These are phyloP conservation scores for Odobenus rosmarus DNA, from an alignment of 2,113 vertebrate species.

Conservation along the genomic window DNA sequence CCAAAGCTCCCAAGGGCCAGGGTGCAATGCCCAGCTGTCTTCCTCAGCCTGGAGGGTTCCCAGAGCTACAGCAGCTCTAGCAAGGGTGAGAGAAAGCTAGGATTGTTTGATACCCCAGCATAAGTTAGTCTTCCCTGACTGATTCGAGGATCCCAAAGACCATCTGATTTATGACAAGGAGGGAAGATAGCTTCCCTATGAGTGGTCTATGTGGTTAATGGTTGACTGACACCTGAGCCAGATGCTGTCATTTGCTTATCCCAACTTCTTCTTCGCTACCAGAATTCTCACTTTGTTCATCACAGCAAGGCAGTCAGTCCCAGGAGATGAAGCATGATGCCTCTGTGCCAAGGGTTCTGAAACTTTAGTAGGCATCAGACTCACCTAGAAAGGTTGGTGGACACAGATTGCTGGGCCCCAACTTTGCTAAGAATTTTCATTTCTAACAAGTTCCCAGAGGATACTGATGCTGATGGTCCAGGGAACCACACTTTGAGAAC, in stretches of 20 bases:
- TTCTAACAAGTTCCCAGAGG: neutral
- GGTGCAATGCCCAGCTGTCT: neutral
- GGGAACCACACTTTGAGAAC: neutral
- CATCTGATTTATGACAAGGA: neutral
- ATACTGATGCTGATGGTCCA: neutral
- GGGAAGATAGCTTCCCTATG: neutral
- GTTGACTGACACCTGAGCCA: neutral
- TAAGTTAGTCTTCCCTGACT: neutral
- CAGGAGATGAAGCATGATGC: neutral
- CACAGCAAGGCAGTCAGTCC: neutral
- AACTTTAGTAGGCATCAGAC: neutral
- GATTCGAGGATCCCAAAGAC: neutral
- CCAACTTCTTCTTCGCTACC: neutral
- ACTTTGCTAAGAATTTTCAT: neutral
- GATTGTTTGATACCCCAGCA: neutral
- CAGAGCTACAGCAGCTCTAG: too few relatives aligned
- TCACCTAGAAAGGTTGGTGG: neutral
- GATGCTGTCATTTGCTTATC: neutral
- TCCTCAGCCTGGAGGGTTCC: neutral
- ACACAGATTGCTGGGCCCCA: neutral
- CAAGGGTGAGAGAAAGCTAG: neutral
- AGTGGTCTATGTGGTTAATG: neutral
- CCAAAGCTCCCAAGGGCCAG: neutral
- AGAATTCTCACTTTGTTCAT: slow-evolving; percentile 14
- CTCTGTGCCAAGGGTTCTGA: neutral